These are phyloP conservation scores for Desmophyllum pertusum DNA, from an alignment of 92 coral and sea anemone genomes.

Conservation along the genomic window DNA sequence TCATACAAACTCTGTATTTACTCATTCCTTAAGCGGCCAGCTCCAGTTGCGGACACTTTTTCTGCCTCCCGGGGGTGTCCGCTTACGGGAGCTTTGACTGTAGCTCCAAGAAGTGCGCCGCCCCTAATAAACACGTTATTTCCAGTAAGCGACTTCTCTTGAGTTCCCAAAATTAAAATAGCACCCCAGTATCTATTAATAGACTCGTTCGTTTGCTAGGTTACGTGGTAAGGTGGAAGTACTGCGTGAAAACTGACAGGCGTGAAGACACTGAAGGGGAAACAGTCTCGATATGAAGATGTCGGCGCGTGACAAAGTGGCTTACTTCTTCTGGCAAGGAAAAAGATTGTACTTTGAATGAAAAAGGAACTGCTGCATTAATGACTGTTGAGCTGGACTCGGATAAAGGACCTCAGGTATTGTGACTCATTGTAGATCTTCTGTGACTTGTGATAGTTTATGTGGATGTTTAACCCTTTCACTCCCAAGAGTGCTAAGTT, in stretches of 20 bases:
- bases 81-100: too few species aligned
- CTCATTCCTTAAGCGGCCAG: too few species aligned
- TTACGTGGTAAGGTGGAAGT: slow-evolving; percentile 97
- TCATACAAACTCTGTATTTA: too few species aligned
- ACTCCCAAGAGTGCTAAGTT: too few species aligned
- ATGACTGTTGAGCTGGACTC: slow-evolving; percentile 97
- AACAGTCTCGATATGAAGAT: slow-evolving; percentile 81
- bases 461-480: too few species aligned
- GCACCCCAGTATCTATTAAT: not conserved
- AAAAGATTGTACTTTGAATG: slow-evolving; percentile 88
- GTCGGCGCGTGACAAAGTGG: slow-evolving; percentile 96
- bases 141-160: too few species aligned
- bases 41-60: too few species aligned
- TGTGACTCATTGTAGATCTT: not conserved
- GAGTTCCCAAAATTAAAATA: too few species aligned
- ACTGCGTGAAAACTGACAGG: slow-evolving; percentile 95
- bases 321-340: slow-evolving; percentile 99
- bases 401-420: slow-evolving; percentile 94
- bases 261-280: slow-evolving; percentile 85
- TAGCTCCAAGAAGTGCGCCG: too few species aligned
- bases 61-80: too few species aligned
- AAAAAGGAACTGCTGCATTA: slow-evolving; percentile 96
- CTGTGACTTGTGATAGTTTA: too few species aligned
- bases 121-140: too few species aligned
- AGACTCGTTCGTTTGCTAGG: slow-evolving; percentile 49